These are phyloP conservation scores for Aramus guarauna DNA, from an alignment of 2,113 vertebrate species.

Conservation along the genomic window DNA sequence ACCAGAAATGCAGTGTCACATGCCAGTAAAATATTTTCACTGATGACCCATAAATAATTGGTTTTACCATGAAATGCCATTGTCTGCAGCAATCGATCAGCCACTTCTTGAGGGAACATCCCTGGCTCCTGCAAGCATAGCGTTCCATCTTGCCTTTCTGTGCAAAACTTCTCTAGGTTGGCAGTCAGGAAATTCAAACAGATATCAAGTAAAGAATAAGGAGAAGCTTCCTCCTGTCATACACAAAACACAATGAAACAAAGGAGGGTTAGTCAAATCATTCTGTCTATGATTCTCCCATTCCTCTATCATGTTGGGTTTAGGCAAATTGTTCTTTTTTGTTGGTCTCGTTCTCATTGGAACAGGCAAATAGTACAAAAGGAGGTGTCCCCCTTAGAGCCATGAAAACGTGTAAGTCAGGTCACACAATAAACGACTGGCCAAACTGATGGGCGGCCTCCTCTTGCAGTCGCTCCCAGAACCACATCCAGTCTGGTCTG, in stretches of 20 bases:
- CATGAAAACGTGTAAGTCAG: not conserved
- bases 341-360: not conserved
- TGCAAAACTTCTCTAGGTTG: conserved; percentile 90
- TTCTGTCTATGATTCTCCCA: not conserved
- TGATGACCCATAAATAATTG: not conserved
- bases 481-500: not conserved
- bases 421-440: not conserved
- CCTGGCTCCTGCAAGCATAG: conserved; percentile 90
- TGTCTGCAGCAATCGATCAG: conserved; percentile 91
- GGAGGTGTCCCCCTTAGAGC: not conserved
- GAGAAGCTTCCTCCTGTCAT: conserved; percentile 89
- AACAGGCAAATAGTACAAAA: not conserved
- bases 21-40: not conserved
- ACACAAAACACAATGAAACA: not conserved
- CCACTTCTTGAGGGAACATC: conserved; percentile 96
- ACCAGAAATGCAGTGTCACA: not conserved
- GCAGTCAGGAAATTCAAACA: conserved; percentile 92
- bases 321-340: not conserved
- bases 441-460: not conserved
- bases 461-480: not conserved
- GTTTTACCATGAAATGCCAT: conserved; percentile 92
- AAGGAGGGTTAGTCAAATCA: not conserved
- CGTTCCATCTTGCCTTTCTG: conserved; percentile 90
- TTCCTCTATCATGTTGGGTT: not conserved
- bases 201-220: conserved; percentile 89